Conservation (phyloP, 1,140 invertebrate species). For the Mya arenaria region DNA sequence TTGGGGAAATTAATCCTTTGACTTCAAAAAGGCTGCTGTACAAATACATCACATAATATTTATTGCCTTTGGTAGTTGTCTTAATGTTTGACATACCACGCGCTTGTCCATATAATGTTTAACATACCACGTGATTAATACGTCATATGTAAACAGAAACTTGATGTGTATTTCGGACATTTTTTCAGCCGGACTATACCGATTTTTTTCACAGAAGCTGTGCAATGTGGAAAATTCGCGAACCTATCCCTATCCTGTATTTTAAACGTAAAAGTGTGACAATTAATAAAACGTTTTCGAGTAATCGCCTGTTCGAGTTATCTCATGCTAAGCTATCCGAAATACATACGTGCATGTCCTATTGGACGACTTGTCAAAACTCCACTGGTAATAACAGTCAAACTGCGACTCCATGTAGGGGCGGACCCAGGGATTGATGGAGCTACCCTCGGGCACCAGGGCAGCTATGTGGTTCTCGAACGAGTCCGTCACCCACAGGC, state of each 20-base stretch:
- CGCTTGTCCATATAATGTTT: neutral
- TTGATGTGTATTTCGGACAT: neutral
- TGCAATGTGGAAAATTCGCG: neutral
- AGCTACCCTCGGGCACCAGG: neutral
- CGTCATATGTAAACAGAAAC: neutral
- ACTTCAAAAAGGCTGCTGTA: conserved; percentile 1
- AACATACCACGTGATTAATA: neutral
- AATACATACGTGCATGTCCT: conserved; percentile 25
- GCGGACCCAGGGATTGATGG: neutral
- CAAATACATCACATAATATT: neutral
- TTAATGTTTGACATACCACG: neutral
- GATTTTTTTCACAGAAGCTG: neutral
- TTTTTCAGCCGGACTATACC: neutral
- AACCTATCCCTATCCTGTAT: neutral
- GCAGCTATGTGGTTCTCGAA: conserved; percentile 13
- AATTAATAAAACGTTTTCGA: neutral
- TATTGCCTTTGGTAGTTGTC: neutral
- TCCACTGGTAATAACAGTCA: conserved; percentile 37
- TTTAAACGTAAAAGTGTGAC: neutral
- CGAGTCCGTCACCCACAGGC: conserved; percentile 18
- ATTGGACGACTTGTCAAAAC: conserved; percentile 27
- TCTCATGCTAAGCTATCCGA: neutral
- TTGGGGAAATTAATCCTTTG: neutral
- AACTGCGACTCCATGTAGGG: conserved; percentile 18
- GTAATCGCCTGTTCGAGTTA: neutral